A percentile compares a stretch with the other conserved stretches of the same genome.
Conservation (phyloP, 2,797 vertebrate species). For the Scyliorhinus canicula region DNA sequence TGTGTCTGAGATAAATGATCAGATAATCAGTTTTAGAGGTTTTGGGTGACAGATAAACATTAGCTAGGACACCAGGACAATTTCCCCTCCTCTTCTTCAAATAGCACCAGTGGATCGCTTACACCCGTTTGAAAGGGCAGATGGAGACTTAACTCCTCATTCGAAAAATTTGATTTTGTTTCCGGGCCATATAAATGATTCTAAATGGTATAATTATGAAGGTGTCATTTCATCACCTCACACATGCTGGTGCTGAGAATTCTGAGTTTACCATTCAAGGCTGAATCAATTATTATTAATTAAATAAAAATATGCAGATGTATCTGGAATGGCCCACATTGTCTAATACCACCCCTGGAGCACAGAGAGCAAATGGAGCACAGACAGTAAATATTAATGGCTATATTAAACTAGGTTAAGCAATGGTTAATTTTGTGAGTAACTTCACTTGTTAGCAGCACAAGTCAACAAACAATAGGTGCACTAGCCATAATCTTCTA, state of each 20-base stretch:
- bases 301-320: not conserved
- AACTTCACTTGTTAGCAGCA: not conserved
- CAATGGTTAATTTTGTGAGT: not conserved
- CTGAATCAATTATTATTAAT: not conserved
- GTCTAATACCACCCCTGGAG: not conserved
- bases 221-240: not conserved
- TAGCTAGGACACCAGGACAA: not conserved
- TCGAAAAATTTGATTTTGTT: not conserved
- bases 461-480: not conserved
- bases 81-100: not conserved
- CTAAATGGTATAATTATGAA: not conserved
- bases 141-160: not conserved
- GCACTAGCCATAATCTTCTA: not conserved
- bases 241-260: not conserved
- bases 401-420: not conserved
- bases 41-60: not conserved
- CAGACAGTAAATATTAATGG: too few relatives aligned
- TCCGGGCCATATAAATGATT: not conserved
- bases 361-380: not conserved
- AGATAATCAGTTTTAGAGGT: not conserved
- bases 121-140: not conserved
- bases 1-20: not conserved
- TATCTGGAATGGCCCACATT: not conserved
- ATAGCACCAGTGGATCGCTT: not conserved
- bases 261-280: not conserved